A percentile compares a stretch with the other conserved stretches of the same genome.
phyloP scores from a whole-genome alignment of 2,888 invertebrate species.

The Hydroisotoma schaefferi region DNA sequence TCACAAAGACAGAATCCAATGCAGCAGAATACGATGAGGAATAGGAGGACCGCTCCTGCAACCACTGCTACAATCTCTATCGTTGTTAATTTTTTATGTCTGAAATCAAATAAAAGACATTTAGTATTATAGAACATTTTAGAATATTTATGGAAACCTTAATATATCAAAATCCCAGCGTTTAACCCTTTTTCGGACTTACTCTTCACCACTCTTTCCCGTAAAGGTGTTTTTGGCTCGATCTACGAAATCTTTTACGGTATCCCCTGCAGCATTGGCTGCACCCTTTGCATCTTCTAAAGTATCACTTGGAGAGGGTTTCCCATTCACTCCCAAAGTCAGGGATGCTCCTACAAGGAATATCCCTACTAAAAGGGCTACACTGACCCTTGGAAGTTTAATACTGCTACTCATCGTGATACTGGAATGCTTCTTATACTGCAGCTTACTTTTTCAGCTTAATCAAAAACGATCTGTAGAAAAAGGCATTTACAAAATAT shows the following conservation, averaged over 20 bases:
- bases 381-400: no score
- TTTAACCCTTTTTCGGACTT: conserved; percentile 8
- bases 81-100: conserved; percentile 22
- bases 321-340: no score
- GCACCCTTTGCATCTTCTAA: conserved; percentile 4
- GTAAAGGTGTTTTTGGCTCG: conserved; percentile 31
- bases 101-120: conserved; percentile 12
- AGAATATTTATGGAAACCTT: not conserved
- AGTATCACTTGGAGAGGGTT: no score
- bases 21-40: conserved; percentile 39
- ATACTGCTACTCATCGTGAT: no score
- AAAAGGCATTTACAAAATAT: no score
- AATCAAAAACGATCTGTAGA: no score
- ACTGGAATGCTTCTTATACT: no score
- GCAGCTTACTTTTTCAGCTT: no score
- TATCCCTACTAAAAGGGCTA: no score
- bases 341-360: no score
- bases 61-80: conserved; percentile 34
- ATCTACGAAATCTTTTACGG: conserved; percentile 30
- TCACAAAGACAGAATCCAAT: conserved; percentile 46
- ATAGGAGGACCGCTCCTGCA: conserved; percentile 30
- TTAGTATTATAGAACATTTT: not conserved
- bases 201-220: conserved; percentile 24
- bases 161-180: not conserved
- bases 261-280: conserved; percentile 15